Percentiles rank a stretch among this genome's conserved stretches.
These are phyloP conservation scores for Microtus oregoni DNA, from an alignment of 2,113 vertebrate genomes.

Conservation along the genomic window DNA sequence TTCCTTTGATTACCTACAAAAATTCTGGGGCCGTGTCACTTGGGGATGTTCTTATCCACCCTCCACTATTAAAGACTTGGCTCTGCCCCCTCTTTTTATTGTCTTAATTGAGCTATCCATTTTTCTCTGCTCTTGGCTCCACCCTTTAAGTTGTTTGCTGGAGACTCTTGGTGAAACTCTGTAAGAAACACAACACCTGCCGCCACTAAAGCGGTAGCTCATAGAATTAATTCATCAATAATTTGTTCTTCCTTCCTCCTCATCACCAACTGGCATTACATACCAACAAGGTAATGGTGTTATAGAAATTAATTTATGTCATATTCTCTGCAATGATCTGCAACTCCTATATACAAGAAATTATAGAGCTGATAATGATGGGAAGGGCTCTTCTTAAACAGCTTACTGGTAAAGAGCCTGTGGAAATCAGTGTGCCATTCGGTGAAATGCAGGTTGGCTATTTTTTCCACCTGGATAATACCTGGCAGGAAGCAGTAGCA, in stretches of 20 bases:
- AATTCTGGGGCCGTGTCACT: neutral
- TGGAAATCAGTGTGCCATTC: neutral
- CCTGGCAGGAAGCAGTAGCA: neutral
- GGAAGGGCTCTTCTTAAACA: neutral
- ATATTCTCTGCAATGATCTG: neutral
- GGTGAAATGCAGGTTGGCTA: neutral
- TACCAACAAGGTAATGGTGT: neutral
- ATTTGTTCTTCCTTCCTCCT: neutral
- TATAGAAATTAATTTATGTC: neutral
- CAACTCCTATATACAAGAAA: neutral
- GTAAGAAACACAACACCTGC: neutral
- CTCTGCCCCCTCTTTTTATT: no score
- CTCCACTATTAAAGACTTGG: neutral
- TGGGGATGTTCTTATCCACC: neutral
- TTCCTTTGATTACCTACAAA: neutral
- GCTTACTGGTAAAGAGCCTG: no score
- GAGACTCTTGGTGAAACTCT: neutral
- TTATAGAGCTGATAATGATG: neutral
- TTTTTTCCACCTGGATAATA: neutral
- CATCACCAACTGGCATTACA: neutral
- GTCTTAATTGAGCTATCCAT: no score
- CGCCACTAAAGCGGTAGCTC: neutral
- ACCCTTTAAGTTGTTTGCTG: neutral
- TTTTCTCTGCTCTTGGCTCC: no score
- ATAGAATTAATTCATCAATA: neutral